Base-by-base conservation (phyloP, 2,888 invertebrate genomes). In the Antitype chi region DNA sequence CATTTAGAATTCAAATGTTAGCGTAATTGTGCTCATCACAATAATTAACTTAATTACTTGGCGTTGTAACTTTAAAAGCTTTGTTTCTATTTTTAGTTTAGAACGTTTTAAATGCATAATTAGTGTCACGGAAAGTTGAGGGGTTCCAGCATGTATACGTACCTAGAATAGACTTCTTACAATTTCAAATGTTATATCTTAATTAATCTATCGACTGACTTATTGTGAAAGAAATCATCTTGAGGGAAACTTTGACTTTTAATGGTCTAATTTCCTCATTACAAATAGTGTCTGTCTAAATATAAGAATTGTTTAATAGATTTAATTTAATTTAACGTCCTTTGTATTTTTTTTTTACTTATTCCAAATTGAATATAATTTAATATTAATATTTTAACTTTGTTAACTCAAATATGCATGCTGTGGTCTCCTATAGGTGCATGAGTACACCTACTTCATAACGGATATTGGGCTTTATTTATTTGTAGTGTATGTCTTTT, bases 11-110 rank as follows among this genome's bases (percentile, higher is more conserved):
- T 76, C 69, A 78, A 86, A 80, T 78, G 80, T 70, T 64, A 76
- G 76, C 63, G 75, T 78, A 79, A 80, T 78, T 84, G 81, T 81
- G 68, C 76, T 78, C 76, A 67, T 82, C 84, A 84, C 76, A 78
- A 84, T 86, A 85, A 89, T 89, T 84, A 81, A 82, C 66, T 73
- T 80, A 83, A 86, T 83, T 81, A 78, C 67, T 66, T 66, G 67
- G 70, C 80, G 53, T 76, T 87, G 78, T 59, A 76, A 80, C 72
- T 84, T 74, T 68, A 62, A 73, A 70, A 67, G 66, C 67, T 62
- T 70, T 59, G 28, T 76, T 78, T 82, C 63, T 67, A 78, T 76
- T 78, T 76, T 55, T 55, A 67, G 52, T 59, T 57, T 15, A 43
- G 63, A 70, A 60, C 20, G 70, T 69, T 73, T 80, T 59, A 64